These are phyloP conservation scores for Cyprinodon brontotheroides DNA, from an alignment of 2,113 vertebrate species.

Conservation along the genomic window DNA sequence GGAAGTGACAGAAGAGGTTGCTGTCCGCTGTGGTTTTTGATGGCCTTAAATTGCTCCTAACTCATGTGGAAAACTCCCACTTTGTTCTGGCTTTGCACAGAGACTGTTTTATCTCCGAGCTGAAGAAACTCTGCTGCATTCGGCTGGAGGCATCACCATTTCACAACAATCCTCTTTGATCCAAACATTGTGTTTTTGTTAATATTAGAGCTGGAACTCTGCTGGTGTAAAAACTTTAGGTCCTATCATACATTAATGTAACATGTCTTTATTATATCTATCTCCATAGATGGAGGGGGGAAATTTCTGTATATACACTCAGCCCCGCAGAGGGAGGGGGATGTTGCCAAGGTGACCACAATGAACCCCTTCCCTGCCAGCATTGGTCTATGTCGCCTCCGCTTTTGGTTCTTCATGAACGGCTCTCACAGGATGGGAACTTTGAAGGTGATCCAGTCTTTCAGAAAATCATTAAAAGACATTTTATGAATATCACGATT, in stretches of 20 bases:
- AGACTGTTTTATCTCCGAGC: constrained; percentile 42
- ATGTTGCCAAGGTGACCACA: constrained; percentile 83
- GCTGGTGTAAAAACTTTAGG: constrained; percentile 6
- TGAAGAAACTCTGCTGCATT: constrained; percentile 37
- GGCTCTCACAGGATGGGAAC: constrained; percentile 81
- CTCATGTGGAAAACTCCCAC: constrained; percentile 64
- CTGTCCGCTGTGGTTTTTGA: constrained; percentile 24
- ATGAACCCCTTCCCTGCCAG: constrained; percentile 83
- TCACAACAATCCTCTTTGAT: constrained; percentile 32
- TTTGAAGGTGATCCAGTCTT: constrained; percentile 83
- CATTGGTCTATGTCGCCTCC: constrained; percentile 82
- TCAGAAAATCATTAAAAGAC: constrained; percentile 41
- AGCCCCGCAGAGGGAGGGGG: constrained; percentile 78
- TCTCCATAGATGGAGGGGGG: constrained; percentile 78
- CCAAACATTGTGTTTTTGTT: constrained; percentile 27
- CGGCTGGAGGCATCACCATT: constrained; percentile 28
- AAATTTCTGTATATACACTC: constrained; percentile 85
- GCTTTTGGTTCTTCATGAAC: constrained; percentile 92
- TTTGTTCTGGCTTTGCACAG: constrained; percentile 48
- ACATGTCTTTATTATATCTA: constrained; percentile 15
- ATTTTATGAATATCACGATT: background rate
- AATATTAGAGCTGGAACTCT: constrained; percentile 14
- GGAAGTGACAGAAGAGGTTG: constrained; percentile 13
- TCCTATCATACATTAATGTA: background rate
- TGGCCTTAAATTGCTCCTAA: constrained; percentile 54